Evolutionary conservation across 2,888 invertebrate species (phyloP).

Genomic region (Sisyra terminalis): DNA sequence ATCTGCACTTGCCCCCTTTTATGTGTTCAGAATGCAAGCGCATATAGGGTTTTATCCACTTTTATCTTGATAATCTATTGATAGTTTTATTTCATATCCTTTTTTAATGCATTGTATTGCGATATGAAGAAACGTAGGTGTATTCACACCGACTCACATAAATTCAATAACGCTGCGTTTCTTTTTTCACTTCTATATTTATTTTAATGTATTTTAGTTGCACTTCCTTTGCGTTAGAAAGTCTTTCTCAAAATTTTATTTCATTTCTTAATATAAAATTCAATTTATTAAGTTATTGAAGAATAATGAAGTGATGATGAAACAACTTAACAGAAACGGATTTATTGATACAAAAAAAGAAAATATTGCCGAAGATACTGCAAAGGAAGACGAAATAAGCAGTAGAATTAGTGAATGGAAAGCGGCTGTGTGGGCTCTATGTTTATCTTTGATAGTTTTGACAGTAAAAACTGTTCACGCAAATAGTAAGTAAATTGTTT

Average conservation of each 20-base stretch:
- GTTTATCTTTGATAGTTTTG: conserved; percentile 20
- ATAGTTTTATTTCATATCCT: conserved; percentile 1
- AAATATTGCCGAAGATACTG: neutral
- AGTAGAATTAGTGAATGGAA: conserved; percentile 20
- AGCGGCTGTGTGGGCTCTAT: conserved; percentile 20
- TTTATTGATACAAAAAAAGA: conserved; percentile 8
- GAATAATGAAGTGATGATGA: conserved; percentile 5
- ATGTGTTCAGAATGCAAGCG: too few species aligned
- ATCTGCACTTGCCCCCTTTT: too few species aligned
- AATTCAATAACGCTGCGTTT: too few species aligned
- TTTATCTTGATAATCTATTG: too few species aligned
- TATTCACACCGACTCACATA: neutral
- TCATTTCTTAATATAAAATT: neutral
- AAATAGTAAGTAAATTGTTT: conserved; percentile 22
- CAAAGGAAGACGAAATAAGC: conserved; percentile 13
- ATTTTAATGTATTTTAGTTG: neutral
- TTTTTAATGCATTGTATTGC: conserved; percentile 1
- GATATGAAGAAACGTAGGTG: neutral
- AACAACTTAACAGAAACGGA: conserved; percentile 9
- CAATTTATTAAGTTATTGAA: neutral
- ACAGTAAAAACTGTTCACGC: conserved; percentile 17
- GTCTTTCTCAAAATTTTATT: neutral
- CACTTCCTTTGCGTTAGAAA: neutral
- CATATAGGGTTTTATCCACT: too few species aligned
- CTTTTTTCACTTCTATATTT: too few species aligned